Percentiles rank a stretch among this genome's conserved stretches.
Conservation (phyloP, 2,888 invertebrate species). For the Idaea biselata region DNA sequence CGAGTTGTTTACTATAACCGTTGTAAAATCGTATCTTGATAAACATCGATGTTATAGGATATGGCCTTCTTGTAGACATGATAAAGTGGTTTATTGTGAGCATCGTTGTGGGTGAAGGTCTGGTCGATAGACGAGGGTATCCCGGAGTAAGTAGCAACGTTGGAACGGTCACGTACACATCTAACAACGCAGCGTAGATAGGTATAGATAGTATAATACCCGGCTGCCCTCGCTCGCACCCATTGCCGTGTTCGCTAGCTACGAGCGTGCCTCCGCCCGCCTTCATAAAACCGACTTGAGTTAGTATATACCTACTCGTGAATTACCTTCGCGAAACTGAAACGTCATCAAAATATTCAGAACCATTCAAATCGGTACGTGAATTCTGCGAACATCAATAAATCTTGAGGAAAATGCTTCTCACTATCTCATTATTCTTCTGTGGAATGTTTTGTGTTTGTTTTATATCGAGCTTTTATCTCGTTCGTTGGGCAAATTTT, state of each 20-base stretch:
- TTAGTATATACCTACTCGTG: slow-evolving; percentile 13
- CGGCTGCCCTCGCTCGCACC: background rate
- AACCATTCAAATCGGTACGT: slow-evolving; percentile 14
- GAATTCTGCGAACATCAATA: slow-evolving; percentile 18
- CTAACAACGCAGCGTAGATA: background rate
- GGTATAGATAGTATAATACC: background rate
- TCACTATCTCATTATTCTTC: background rate
- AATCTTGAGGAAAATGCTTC: slow-evolving; percentile 12
- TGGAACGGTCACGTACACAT: slow-evolving; percentile 61
- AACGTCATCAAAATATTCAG: slow-evolving; percentile 20
- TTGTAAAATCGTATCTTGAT: slow-evolving; percentile 24
- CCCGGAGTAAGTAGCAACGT: slow-evolving; percentile 35
- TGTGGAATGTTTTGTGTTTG: background rate
- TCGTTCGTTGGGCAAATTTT: background rate
- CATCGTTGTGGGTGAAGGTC: slow-evolving; percentile 40
- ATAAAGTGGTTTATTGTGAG: slow-evolving; percentile 31
- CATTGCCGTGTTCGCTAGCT: background rate
- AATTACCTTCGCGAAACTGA: slow-evolving; percentile 17
- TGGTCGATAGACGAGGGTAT: slow-evolving; percentile 34
- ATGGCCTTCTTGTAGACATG: slow-evolving; percentile 26
- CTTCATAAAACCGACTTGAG: background rate
- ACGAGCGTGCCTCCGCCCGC: background rate
- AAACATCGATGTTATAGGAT: slow-evolving; percentile 21
- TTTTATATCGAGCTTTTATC: background rate
- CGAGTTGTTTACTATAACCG: slow-evolving; percentile 20